These are phyloP conservation scores for Lagocephalus sceleratus DNA, from an alignment of 2,797 vertebrate species.

Conservation along the genomic window DNA sequence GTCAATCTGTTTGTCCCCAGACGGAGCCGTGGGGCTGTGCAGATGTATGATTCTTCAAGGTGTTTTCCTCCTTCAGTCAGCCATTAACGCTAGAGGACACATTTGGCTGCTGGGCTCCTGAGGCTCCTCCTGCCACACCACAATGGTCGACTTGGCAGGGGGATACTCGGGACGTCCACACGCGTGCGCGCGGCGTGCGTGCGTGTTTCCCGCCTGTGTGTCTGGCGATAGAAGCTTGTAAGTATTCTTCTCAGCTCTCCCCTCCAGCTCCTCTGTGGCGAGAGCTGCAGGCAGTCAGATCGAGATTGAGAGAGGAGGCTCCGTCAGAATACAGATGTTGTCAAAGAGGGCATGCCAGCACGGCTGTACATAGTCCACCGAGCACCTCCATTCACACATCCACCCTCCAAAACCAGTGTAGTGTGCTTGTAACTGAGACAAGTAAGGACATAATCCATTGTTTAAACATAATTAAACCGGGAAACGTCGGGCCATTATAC, in stretches of 20 bases:
- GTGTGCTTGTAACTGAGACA: conserved; percentile 23
- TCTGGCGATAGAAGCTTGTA: conserved; percentile 56
- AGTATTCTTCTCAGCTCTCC: conserved; percentile 75
- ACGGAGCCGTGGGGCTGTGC: conserved; percentile 52
- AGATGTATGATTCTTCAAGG: conserved; percentile 70
- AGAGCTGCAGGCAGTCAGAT: conserved; percentile 73
- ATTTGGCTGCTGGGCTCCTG: conserved; percentile 65
- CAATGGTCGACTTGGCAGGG: conserved; percentile 61
- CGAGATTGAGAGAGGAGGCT: conserved; percentile 71
- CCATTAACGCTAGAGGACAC: conserved; percentile 73
- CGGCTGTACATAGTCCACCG: conserved; percentile 34
- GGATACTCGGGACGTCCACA: conserved; percentile 39
- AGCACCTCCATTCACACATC: conserved; percentile 25
- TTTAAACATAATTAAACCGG: conserved; percentile 40
- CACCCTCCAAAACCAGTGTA: conserved; percentile 24
- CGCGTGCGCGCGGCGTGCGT: conserved; percentile 14
- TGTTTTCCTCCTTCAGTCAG: conserved; percentile 69
- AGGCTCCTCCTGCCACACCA: conserved; percentile 64
- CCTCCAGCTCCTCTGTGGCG: conserved; percentile 72
- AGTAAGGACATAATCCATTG: conserved; percentile 22
- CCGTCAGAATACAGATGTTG: conserved; percentile 73
- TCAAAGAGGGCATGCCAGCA: conserved; percentile 31
- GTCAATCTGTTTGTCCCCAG: conserved; percentile 61
- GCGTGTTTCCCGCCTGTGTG: conserved; percentile 28
- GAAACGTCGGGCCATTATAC: conserved; percentile 24